A percentile compares a stretch with the other conserved stretches of the same genome.
These are phyloP conservation scores for Mohoua ochrocephala DNA, from an alignment of 2,113 vertebrate genomes.

Conservation along the genomic window DNA sequence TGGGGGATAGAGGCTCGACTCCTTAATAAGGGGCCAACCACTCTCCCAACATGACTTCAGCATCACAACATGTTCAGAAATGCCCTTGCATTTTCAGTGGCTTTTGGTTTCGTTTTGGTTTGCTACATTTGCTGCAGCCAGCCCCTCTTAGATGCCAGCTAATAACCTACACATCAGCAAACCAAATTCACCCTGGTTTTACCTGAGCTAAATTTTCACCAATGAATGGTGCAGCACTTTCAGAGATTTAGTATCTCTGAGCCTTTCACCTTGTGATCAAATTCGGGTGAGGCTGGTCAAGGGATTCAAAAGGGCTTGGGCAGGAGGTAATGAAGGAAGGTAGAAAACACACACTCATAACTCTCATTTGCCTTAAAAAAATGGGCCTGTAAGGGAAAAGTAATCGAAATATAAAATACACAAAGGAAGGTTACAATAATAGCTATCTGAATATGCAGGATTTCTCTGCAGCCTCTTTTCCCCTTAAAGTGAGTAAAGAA, in stretches of 20 bases:
- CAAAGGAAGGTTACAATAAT: background rate
- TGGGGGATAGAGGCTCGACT: background rate
- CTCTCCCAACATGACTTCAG: background rate
- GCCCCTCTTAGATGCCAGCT: background rate
- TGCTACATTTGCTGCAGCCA: background rate
- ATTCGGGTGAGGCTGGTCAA: background rate
- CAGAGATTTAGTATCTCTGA: background rate
- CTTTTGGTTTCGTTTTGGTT: background rate
- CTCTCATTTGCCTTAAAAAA: background rate
- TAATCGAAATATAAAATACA: background rate
- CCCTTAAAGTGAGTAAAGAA: constrained; percentile 7
- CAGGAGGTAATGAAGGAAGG: background rate
- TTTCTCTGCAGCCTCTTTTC: background rate
- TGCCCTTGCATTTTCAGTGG: background rate
- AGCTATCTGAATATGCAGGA: background rate
- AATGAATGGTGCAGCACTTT: background rate
- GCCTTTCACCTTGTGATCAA: background rate
- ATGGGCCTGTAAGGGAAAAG: background rate
- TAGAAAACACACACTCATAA: background rate
- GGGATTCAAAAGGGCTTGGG: background rate
- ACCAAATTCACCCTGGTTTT: background rate
- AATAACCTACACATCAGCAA: background rate
- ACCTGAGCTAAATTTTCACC: background rate
- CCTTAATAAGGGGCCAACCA: accelerated
- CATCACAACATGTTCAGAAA: background rate